A percentile compares a stretch with the other conserved stretches of the same genome.
Conservation (phyloP, 1,140 invertebrate genomes). For the Pinna nobilis region DNA sequence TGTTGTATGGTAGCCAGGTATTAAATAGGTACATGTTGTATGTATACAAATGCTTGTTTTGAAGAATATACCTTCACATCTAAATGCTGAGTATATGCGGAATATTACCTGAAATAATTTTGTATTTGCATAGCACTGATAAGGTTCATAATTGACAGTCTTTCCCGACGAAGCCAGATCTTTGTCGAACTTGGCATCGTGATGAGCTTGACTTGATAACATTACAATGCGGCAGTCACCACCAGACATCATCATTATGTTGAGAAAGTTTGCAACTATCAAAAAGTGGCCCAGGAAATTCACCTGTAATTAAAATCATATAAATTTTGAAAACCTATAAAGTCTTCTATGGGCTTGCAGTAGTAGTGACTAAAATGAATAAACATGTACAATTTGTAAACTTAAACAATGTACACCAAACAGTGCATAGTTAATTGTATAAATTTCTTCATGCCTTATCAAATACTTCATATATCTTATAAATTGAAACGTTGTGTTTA, state of each 20-base stretch:
- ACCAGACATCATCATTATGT: constrained; percentile 43
- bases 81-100: background rate
- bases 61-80: background rate
- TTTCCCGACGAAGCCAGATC: constrained; percentile 24
- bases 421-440: no score
- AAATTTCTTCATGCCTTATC: no score
- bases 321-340: background rate
- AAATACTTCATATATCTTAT: no score
- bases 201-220: constrained; percentile 40
- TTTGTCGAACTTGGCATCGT: constrained; percentile 28
- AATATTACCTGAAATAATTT: constrained; percentile 45
- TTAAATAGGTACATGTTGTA: no score
- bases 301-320: constrained; percentile 20
- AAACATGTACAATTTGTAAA: background rate
- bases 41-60: background rate
- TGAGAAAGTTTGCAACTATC: constrained; percentile 42
- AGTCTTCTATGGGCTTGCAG: background rate
- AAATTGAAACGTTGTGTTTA: no score
- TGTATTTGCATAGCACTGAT: constrained; percentile 39
- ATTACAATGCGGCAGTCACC: constrained; percentile 45
- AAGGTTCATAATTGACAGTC: constrained; percentile 11
- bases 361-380: background rate
- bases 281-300: constrained; percentile 50
- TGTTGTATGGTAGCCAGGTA: no score
- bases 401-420: no score